phyloP scores from a whole-genome alignment of 2,113 vertebrate genomes.

The Syngnathus scovelli region DNA sequence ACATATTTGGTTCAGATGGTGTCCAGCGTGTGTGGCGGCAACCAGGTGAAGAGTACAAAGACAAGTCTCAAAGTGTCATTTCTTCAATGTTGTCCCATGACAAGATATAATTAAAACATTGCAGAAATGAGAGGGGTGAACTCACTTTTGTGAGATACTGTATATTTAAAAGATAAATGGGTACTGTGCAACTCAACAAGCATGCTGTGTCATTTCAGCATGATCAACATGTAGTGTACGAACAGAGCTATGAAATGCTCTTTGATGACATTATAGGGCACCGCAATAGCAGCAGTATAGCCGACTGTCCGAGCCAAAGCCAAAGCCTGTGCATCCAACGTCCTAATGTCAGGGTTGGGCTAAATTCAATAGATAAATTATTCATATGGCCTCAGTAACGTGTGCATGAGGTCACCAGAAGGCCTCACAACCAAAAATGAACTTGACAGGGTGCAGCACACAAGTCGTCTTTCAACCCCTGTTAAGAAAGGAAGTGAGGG shows the following conservation, averaged over 20 bases:
- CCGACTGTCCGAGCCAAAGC: constrained; percentile 55
- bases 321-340: constrained; percentile 65
- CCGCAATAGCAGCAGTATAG: constrained; percentile 40
- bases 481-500: constrained; percentile 36
- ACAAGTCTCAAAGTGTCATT: no score
- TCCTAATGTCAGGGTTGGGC: constrained; percentile 68
- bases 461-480: constrained; percentile 61
- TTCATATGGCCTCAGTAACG: constrained; percentile 71
- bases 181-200: background rate
- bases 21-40: no score
- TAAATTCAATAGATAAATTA: constrained; percentile 72
- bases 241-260: constrained; percentile 54
- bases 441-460: constrained; percentile 70
- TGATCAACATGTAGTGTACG: constrained; percentile 42
- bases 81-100: no score
- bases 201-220: background rate
- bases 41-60: no score
- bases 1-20: no score
- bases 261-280: constrained; percentile 55
- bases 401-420: constrained; percentile 65
- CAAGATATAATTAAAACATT: no score
- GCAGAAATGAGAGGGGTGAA: no score
- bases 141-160: no score
- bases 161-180: background rate
- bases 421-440: constrained; percentile 64